These are phyloP conservation scores for Neostethus bicornis DNA, from an alignment of 2,797 vertebrate species.

Conservation along the genomic window DNA sequence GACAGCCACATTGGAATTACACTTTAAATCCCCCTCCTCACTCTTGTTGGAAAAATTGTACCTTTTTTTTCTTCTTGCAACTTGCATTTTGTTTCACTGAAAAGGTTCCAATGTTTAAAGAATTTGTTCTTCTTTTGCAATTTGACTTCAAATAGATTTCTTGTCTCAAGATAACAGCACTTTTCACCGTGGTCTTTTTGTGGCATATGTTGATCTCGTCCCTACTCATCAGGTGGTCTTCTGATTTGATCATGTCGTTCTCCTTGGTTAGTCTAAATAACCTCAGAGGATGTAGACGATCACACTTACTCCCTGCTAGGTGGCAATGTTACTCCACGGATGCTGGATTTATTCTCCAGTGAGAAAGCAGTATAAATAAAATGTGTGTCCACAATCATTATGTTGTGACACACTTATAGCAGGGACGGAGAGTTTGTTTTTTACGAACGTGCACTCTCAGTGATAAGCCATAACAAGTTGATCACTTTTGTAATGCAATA, in stretches of 20 bases:
- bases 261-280: slow-evolving; percentile 46
- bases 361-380: slow-evolving; percentile 45
- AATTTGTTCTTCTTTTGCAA: neutral
- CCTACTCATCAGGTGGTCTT: slow-evolving; percentile 23
- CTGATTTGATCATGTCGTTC: slow-evolving; percentile 31
- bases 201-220: slow-evolving; percentile 1
- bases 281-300: slow-evolving; percentile 40
- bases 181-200: neutral
- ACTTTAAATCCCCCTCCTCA: slow-evolving; percentile 20
- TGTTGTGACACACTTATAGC: slow-evolving; percentile 29
- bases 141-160: neutral
- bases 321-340: slow-evolving; percentile 55
- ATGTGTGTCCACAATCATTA: slow-evolving; percentile 26
- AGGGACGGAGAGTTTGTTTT: slow-evolving; percentile 15
- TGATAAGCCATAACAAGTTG: slow-evolving; percentile 35
- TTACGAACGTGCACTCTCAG: slow-evolving; percentile 27
- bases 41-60: slow-evolving; percentile 17
- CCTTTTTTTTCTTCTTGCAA: slow-evolving; percentile 11
- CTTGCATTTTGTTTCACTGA: slow-evolving; percentile 13
- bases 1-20: slow-evolving; percentile 31
- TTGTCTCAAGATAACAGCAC: neutral
- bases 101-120: neutral
- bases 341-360: slow-evolving; percentile 37
- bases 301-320: slow-evolving; percentile 51
- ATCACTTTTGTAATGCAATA: no score